Base-by-base conservation (phyloP, 35 echinoderm and acorn worm genomes). In the Chiridota heheva region DNA sequence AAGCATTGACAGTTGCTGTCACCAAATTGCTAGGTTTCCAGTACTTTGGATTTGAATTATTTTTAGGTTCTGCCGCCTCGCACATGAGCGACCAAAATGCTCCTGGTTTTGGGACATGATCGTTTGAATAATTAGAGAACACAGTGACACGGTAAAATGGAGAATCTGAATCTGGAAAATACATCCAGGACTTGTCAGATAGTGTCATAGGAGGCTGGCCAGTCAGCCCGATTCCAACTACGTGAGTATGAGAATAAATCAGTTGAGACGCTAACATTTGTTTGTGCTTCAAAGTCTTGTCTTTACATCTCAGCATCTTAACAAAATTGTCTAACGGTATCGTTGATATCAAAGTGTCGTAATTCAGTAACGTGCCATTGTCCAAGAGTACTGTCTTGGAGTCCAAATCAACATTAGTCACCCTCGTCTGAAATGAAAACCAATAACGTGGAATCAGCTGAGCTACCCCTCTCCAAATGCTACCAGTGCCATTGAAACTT, bases 111-210 rank as follows among this genome's bases (percentile, higher is more conserved):
- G 81, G 81, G 30, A 83, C 81, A 25, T 83, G 64, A 53, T 83
- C 81, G 3, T 83, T 37, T 16, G 81, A 83, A 36, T 83, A 83
- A 7, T 67, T 69, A 2, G 81, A 83, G 65, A 83, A 83, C 17
- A 83, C 65, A 0, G 81, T 83, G 15, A 83, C 28, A 7, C 81
- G 42, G 28, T 83, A 83, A 41, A 83, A 83, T 22, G 81, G 81
- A 70, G 81, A 83, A 69, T 82, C 80, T 0, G 80, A 48, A 33
- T 82, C 80, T 2, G 80, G 80, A 20, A 82, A 82, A 36, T 82
- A 82, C 39, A 82, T 69, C 80, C 80, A 82, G 1, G 80, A 82
- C 30, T 69, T 82, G 27, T 82, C 81, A 0, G 30, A 10, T 10
- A 83, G 44, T 5, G 22, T 39, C 42, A 26, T n/a, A 7, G 81